A percentile compares a stretch with the other conserved stretches of the same genome.
Evolutionary conservation across 2,797 vertebrate species (phyloP).

Genomic region (Liasis olivaceus): DNA sequence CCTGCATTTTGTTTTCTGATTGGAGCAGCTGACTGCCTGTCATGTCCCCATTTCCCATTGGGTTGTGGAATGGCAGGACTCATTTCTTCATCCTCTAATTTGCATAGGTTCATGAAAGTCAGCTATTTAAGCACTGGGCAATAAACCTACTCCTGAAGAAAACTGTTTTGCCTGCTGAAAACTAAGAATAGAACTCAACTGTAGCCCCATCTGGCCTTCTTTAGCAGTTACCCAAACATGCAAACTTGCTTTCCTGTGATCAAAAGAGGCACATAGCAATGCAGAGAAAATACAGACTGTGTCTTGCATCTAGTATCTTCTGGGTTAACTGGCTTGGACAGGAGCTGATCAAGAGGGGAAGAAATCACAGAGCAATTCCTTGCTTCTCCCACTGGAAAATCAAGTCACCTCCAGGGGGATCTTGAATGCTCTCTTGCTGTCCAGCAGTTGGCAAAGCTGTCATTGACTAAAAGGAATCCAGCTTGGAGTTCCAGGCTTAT

Average conservation of each 20-base stretch:
- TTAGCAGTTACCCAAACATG: background rate
- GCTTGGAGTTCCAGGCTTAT: constrained; percentile 70
- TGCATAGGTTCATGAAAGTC: background rate
- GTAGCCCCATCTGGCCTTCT: no score
- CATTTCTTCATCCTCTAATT: background rate
- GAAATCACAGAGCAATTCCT: constrained; percentile 30
- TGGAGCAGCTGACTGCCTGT: background rate
- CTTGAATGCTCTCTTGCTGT: constrained; percentile 72
- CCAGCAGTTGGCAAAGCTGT: constrained; percentile 72
- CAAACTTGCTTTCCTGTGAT: no score
- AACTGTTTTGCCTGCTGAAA: background rate
- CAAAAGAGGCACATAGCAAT: background rate
- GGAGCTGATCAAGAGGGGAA: constrained; percentile 33
- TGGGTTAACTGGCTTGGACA: constrained; percentile 42
- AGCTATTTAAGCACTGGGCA: background rate
- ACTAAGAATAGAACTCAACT: background rate
- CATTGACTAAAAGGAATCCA: constrained; percentile 71
- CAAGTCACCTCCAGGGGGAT: constrained; percentile 49
- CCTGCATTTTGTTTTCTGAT: background rate
- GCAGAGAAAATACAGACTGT: background rate
- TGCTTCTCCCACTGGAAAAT: constrained; percentile 48
- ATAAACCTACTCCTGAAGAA: background rate
- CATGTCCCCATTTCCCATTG: background rate
- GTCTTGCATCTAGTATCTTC: constrained; percentile 35
- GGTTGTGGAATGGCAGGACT: no score